Base-by-base conservation (phyloP, 2,797 vertebrate species). In the Parotocinclus haroldoi region DNA sequence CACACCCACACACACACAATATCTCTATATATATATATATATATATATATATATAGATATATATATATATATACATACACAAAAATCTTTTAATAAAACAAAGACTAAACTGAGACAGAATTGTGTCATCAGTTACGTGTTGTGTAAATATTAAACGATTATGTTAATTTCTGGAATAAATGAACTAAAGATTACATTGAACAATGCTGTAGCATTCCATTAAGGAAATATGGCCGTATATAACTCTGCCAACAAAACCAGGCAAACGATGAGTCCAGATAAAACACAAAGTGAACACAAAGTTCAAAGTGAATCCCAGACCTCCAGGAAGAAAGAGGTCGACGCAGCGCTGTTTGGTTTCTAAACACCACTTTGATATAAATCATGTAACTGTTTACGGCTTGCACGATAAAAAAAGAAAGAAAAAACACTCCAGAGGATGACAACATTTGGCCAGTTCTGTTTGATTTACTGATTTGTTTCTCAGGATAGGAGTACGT, bases 301-400 rank as follows among this genome's bases (percentile, higher is more conserved):
- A n/a, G n/a, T 68, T 12, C 53, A 46, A 46, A 54, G 38, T 46
- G 59, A 45, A 66, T 36, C 40, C 46, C 52, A 65, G 64, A 46
- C 53, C 58, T 17, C 44, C 69, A 38, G 58, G 48, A 53, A 63
- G 65, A 54, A 59, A 61, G 66, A 69, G 49, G 39, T 52, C 11
- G 50, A 71, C 42, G 13, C 27, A 1, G 37, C 11, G 36, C n/a
- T 75, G 63, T 76, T 78, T 78, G 60, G 58, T 77, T 75, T 75
- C 56, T 59, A 78, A 77, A 71, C 69, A 77, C 66, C 40, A 56
- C 60, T 55, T 68, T 50, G 58, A 45, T 64, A 66, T 56, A 74
- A 70, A 70, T 80, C 71, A 68, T 53, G 46, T 42, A 53, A 74
- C 36, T 76, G 66, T 73, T 74, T 66, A 78, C 64, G 52, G 66